Conservation (phyloP, 2,113 vertebrate species). For the Neodontobutis hainanensis region DNA sequence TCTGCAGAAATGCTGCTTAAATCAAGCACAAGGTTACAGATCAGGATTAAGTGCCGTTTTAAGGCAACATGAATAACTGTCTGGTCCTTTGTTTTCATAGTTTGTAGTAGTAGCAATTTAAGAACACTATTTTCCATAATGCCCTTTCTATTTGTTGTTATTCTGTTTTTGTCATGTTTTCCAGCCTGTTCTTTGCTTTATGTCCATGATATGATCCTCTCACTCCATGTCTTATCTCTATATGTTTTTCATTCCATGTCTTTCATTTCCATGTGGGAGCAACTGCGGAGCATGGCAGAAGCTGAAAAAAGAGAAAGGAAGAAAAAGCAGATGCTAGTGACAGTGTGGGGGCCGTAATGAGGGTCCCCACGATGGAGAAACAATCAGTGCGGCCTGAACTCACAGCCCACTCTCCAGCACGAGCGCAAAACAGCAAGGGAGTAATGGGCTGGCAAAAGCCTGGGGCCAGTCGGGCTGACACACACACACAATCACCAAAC, state of each 20-base stretch:
- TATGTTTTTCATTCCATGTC: slow-evolving; percentile 11
- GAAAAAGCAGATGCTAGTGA: slow-evolving; percentile 65
- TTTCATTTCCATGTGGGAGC: slow-evolving; percentile 10
- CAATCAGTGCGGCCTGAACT: slow-evolving; percentile 63
- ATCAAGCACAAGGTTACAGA: too few species aligned
- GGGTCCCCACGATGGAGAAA: slow-evolving; percentile 58
- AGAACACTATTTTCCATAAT: too few species aligned
- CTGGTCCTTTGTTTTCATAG: too few species aligned
- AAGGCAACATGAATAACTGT: too few species aligned
- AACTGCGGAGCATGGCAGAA: slow-evolving; percentile 29
- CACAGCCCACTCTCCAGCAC: slow-evolving; percentile 43
- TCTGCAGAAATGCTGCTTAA: too few species aligned
- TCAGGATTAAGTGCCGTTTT: too few species aligned
- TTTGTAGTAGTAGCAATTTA: too few species aligned
- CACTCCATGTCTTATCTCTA: slow-evolving; percentile 3
- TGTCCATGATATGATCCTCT: not conserved
- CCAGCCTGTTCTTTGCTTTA: slow-evolving; percentile 1
- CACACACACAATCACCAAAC: slow-evolving; percentile 31
- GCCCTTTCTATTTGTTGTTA: too few species aligned
- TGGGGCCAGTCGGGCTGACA: slow-evolving; percentile 43
- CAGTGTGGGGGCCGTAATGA: slow-evolving; percentile 69
- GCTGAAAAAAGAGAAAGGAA: slow-evolving; percentile 12
- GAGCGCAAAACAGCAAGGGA: slow-evolving; percentile 56
- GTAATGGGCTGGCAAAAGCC: slow-evolving; percentile 71
- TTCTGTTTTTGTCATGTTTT: too few species aligned